Evolutionary conservation across 37 sponge, comb jelly and placozoan genomes (phyloP).

Genomic region (Geodia barretti): DNA sequence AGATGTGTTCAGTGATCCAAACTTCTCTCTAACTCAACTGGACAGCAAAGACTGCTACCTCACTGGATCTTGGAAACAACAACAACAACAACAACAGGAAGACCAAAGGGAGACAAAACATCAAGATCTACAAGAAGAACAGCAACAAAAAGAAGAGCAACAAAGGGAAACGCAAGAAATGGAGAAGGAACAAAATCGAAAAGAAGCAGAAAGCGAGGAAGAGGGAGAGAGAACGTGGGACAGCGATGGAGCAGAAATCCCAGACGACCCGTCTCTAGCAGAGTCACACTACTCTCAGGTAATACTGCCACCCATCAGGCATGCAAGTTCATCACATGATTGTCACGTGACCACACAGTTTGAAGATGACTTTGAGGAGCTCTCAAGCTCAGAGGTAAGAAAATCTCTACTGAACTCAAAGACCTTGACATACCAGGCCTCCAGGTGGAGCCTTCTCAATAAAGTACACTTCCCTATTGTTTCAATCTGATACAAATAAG

Average conservation of each 20-base stretch:
- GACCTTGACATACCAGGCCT: too few relatives aligned
- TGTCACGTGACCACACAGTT: too few relatives aligned
- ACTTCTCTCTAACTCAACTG: constrained; percentile 68
- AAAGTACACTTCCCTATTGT: too few relatives aligned
- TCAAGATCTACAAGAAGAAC: neutral
- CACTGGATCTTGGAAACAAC: neutral
- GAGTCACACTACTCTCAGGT: constrained; percentile 81
- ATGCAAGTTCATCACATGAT: too few relatives aligned
- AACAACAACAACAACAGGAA: neutral
- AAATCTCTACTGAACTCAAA: too few relatives aligned
- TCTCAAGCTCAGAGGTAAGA: constrained; percentile 43
- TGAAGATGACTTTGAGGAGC: constrained; percentile 74
- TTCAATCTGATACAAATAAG: too few relatives aligned
- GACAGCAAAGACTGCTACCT: constrained; percentile 1
- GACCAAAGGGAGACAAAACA: neutral
- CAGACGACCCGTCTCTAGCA: constrained; percentile 70
- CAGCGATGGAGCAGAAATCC: too few relatives aligned
- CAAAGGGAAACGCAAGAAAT: too few relatives aligned
- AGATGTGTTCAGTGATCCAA: constrained; percentile 67
- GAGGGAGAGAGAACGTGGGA: too few relatives aligned
- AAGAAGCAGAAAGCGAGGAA: neutral
- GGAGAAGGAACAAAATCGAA: neutral
- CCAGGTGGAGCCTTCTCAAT: too few relatives aligned
- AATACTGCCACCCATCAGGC: too few relatives aligned
- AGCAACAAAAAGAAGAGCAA: neutral